These are phyloP conservation scores for Opisthograptis luteolata DNA, from an alignment of 2,888 invertebrate species.

Conservation along the genomic window DNA sequence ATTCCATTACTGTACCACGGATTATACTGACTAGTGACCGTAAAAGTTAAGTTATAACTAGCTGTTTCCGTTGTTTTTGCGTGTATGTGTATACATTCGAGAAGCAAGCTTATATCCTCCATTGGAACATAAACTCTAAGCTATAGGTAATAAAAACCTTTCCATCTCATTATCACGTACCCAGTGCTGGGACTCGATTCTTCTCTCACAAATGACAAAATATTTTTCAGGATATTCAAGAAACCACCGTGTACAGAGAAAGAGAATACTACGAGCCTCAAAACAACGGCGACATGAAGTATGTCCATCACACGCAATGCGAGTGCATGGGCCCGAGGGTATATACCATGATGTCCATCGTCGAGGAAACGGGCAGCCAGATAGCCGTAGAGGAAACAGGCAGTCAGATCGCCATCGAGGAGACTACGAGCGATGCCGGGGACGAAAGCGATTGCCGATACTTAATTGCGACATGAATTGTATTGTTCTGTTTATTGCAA, in stretches of 20 bases:
- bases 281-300: slow-evolving; percentile 45
- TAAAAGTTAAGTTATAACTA: neutral
- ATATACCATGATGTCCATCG: slow-evolving; percentile 57
- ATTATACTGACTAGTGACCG: neutral
- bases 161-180: too few relatives aligned
- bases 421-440: slow-evolving; percentile 42
- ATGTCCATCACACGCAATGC: slow-evolving; percentile 24
- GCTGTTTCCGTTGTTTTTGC: too few relatives aligned
- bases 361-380: slow-evolving; percentile 71
- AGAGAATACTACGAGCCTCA: slow-evolving; percentile 48
- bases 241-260: slow-evolving; percentile 42
- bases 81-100: too few relatives aligned
- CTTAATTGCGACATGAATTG: slow-evolving; percentile 29
- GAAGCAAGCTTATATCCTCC: too few relatives aligned
- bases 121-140: too few relatives aligned
- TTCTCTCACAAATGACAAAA: too few relatives aligned
- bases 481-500: slow-evolving; percentile 2
- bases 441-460: slow-evolving; percentile 31
- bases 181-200: too few relatives aligned
- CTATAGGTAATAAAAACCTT: too few relatives aligned
- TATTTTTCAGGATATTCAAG: slow-evolving; percentile 48
- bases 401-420: slow-evolving; percentile 37
- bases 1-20: neutral
- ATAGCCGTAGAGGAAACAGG: slow-evolving; percentile 61
- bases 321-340: slow-evolving; percentile 26